Evolutionary conservation across 2,888 invertebrate species (phyloP), one percentile per base, ranked within the genome.

Genomic region (Drosophila villosipedis): DNA sequence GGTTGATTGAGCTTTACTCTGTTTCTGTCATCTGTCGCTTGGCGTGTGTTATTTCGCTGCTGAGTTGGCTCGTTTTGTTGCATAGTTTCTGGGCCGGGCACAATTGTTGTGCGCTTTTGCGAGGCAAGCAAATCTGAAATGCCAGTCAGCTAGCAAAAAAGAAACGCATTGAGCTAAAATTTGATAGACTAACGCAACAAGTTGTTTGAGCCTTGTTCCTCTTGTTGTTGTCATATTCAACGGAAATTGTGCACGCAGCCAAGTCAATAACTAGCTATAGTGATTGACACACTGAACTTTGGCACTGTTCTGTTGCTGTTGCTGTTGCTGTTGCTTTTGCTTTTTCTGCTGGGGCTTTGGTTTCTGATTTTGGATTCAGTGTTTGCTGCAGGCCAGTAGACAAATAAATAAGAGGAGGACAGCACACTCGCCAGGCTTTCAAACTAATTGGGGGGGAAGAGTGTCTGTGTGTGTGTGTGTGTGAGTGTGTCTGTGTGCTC

Each of bases 41-140:
- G 64, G 55, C 28, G 52, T 53, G 69, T 64, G 61, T 52, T 59
- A 50, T 73, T 59, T 67, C 64, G 63, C 59, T 87, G 89, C 83
- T 76, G 83, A 84, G 58, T 80, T 75, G 71, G 75, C 87, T 75
- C 50, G 57, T 75, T 89, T 80, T 72, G 72, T 78, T 79, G 79
- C 76, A 63, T 43, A 60, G 70, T 62, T 73, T 57, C 37, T 64
- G 37, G 47, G 65, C 61, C 53, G 28, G 25, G 47, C 54, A 35
- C 80, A 74, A 82, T 89, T 80, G 84, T 74, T 81, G 71, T 73
- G 83, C 73, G 70, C 76, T 82, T 83, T 63, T 63, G 80, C 66
- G 9, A 28, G 52, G 47, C 73, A 67, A 64, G 73, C 76, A 70
- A 73, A 68, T 80, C 72, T 52, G 55, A 80, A 80, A 68, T 72